Base-by-base conservation (phyloP, 2,888 invertebrate species). In the Latheticus oryzae region DNA sequence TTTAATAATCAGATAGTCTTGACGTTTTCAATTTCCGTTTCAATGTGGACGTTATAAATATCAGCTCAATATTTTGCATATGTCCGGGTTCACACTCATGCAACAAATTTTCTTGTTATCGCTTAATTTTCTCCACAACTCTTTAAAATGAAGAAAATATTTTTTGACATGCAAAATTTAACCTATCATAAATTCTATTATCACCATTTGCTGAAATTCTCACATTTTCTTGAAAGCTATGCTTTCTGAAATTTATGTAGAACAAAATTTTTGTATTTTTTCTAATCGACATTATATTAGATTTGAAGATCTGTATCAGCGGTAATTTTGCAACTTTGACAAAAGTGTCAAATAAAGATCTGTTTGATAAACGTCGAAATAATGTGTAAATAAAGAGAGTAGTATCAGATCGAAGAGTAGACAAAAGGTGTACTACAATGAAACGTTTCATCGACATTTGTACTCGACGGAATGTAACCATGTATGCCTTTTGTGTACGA, bases 401-500 rank as follows among this genome's bases (percentile, higher is more conserved):
- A 26, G 15, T 48, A 55, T 48, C 55, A 55, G 47, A 47, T 55
- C 17, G 30, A 38, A 38, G 9, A 23, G 43, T 38, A 55, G 47
- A 55, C 55, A 55, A 55, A 24, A 47, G 47, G 23, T 9, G 19
- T 13, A 8, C 24, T 28, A 55, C 54, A 55, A 47, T 47, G 54
- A 37, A 48, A 26, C 47, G 32, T 40, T 40, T 32, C 40, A 55
- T 55, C 40, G 55, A 55, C 47, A 47, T 55, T 55, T 47, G 28
- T 47, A 30, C 47, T 47, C 38, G 24, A 21, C 32, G 38, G 38
- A 55, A 55, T 38, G 32, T 47, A 55, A 24, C 55, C 55, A 17
- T 35, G 33, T 47, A 32, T 55, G 47, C 35, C 47, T 50, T 37
- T 50, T 47, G 32, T 47, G 13, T 47, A 28, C 23, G 23, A 15